Conservation (phyloP, 2,113 vertebrate genomes). For the Chaenogobius annularis region DNA sequence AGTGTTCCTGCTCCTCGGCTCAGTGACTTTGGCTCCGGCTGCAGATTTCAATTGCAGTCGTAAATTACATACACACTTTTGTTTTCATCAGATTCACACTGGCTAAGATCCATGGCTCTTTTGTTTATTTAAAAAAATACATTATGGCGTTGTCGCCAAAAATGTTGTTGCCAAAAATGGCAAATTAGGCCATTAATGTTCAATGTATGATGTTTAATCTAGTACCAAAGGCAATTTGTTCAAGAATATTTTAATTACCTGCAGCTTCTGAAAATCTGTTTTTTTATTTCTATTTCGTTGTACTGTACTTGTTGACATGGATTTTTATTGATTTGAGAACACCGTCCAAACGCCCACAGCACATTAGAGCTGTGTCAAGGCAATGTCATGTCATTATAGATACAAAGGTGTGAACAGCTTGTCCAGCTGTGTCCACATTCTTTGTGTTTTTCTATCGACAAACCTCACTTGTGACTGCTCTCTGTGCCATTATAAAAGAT, state of each 20-base stretch:
- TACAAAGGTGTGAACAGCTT: constrained; percentile 28
- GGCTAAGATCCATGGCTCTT: not conserved
- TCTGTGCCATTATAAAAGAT: constrained; percentile 11
- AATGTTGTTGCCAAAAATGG: too few species aligned
- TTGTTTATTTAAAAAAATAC: too few species aligned
- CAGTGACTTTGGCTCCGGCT: constrained; percentile 38
- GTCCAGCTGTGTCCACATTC: constrained; percentile 24
- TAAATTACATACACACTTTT: constrained; percentile 25
- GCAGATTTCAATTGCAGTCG: not conserved
- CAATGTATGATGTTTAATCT: too few species aligned
- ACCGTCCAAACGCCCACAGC: constrained; percentile 1
- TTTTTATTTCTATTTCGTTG: too few species aligned
- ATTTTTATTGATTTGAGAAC: not conserved
- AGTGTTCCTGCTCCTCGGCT: constrained; percentile 11
- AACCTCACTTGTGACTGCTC: constrained; percentile 23
- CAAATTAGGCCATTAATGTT: too few species aligned
- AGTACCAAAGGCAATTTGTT: not conserved
- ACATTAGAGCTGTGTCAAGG: constrained; percentile 13
- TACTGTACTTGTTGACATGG: not conserved
- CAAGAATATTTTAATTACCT: too few species aligned
- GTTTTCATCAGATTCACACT: constrained; percentile 30
- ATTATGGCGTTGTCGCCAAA: not conserved
- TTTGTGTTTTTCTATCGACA: constrained; percentile 39
- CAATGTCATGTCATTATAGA: constrained; percentile 15
- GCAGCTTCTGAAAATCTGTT: not conserved